phyloP scores from a whole-genome alignment of 2,797 vertebrate species.

The Sebastes flavidus region DNA sequence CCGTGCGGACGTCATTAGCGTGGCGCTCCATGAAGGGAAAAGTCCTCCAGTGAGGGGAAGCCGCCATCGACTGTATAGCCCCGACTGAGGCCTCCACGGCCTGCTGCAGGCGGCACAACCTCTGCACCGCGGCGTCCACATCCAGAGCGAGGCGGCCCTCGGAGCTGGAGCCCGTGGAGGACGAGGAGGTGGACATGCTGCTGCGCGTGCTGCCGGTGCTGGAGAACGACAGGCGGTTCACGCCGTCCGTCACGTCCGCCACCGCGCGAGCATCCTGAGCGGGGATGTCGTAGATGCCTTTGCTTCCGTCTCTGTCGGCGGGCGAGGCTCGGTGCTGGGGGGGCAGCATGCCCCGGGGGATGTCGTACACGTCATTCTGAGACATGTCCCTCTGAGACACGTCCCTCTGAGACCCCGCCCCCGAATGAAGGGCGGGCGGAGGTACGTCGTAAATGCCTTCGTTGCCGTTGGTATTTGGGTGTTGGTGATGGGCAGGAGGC shows the following conservation, averaged over 20 bases:
- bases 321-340: constrained; percentile 67
- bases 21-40: constrained; percentile 89
- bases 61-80: constrained; percentile 81
- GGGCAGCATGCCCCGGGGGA: constrained; percentile 87
- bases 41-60: constrained; percentile 89
- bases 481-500: constrained; percentile 29
- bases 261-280: constrained; percentile 77
- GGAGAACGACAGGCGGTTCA: constrained; percentile 94
- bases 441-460: constrained; percentile 86
- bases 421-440: constrained; percentile 76
- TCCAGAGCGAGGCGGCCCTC: constrained; percentile 88
- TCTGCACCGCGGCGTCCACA: constrained; percentile 89
- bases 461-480: constrained; percentile 54
- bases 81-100: constrained; percentile 82
- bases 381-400: constrained; percentile 67
- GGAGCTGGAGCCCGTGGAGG: constrained; percentile 84
- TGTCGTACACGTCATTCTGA: constrained; percentile 89
- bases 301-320: constrained; percentile 67
- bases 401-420: constrained; percentile 79
- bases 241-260: constrained; percentile 88
- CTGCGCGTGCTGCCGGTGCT: constrained; percentile 94
- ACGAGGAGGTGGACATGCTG: constrained; percentile 97
- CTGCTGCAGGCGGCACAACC: constrained; percentile 86
- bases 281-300: constrained; percentile 90
- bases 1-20: constrained; percentile 85